A percentile compares a stretch with the other conserved stretches of the same genome.
Conservation (phyloP, 2,797 vertebrate genomes). For the Hipposideros larvatus region DNA sequence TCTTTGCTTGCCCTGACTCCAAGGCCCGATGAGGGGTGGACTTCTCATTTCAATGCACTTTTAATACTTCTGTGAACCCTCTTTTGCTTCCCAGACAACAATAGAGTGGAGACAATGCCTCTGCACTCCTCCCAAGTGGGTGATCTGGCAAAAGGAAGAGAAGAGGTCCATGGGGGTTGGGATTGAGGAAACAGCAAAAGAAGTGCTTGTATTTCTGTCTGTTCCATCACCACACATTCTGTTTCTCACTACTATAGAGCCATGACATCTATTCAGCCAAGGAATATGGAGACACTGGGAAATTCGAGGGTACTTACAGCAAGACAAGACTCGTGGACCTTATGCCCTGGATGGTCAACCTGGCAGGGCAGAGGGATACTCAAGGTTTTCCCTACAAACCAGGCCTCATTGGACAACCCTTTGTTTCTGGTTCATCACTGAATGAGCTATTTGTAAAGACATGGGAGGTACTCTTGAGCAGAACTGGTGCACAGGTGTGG, state of each 20-base stretch:
- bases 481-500: neutral
- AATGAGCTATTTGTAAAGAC: constrained; percentile 16
- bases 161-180: neutral
- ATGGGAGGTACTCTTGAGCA: neutral
- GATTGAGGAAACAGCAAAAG: constrained; percentile 4
- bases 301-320: neutral
- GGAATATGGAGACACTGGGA: neutral
- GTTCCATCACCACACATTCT: neutral
- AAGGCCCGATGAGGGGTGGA: neutral
- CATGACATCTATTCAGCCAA: neutral
- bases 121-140: neutral
- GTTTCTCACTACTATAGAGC: neutral
- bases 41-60: neutral
- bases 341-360: neutral
- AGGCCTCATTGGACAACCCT: neutral
- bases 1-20: neutral
- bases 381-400: neutral
- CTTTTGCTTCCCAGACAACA: neutral
- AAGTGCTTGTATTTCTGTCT: neutral
- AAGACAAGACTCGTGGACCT: neutral
- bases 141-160: constrained; percentile 43
- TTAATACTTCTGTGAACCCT: neutral
- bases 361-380: neutral
- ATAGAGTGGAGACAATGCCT: neutral
- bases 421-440: neutral